Evolutionary conservation across 1,140 invertebrate species (phyloP).

Genomic region (Drosophila dunni): DNA sequence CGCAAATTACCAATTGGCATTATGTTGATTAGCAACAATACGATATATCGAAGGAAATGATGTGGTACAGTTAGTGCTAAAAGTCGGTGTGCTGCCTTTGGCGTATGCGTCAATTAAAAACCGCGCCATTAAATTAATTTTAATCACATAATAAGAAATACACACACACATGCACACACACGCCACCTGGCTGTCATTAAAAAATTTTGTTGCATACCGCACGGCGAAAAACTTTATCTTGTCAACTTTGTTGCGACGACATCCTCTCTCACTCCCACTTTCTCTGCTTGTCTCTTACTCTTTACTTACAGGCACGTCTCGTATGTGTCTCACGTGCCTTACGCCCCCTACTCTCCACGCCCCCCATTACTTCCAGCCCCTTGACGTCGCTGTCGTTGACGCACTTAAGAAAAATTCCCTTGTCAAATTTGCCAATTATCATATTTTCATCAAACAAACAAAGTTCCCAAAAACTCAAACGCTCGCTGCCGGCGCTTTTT

Average conservation of each 20-base stretch:
- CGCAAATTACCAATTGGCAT: slow-evolving; percentile 74
- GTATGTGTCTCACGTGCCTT: slow-evolving; percentile 19
- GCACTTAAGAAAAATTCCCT: slow-evolving; percentile 84
- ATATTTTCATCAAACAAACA: slow-evolving; percentile 84
- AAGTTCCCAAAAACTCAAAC: slow-evolving; percentile 69
- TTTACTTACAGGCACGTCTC: slow-evolving; percentile 21
- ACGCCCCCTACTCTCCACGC: not conserved
- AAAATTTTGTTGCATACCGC: slow-evolving; percentile 77
- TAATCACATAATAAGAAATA: slow-evolving; percentile 80
- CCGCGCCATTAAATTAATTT: slow-evolving; percentile 82
- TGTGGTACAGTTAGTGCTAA: slow-evolving; percentile 37
- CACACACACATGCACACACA: slow-evolving; percentile 11
- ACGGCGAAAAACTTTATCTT: slow-evolving; percentile 79
- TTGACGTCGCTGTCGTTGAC: slow-evolving; percentile 51
- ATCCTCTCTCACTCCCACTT: not conserved
- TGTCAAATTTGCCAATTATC: slow-evolving; percentile 85
- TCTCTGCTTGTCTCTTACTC: not conserved
- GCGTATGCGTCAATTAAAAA: slow-evolving; percentile 79
- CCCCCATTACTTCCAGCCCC: not conserved
- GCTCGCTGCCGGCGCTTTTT: slow-evolving; percentile 35
- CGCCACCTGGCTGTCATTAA: slow-evolving; percentile 76
- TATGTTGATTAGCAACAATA: slow-evolving; percentile 57
- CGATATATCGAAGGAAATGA: not conserved
- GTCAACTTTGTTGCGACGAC: slow-evolving; percentile 67
- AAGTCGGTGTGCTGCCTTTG: slow-evolving; percentile 26